These are phyloP conservation scores for Condylostylus longicornis DNA, from an alignment of 1,140 invertebrate species.

Conservation along the genomic window DNA sequence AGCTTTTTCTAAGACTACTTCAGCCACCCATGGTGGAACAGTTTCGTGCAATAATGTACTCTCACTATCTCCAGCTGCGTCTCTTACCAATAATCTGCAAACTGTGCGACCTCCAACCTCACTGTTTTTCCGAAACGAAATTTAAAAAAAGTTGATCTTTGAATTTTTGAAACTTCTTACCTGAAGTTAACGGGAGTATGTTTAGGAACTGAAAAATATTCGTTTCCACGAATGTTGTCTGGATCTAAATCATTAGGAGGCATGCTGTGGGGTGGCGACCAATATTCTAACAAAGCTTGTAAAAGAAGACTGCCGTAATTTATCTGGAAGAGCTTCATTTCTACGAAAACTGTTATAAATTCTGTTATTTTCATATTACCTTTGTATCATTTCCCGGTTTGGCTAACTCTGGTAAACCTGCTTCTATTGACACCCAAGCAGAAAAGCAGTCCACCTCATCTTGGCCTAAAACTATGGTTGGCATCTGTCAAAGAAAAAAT, in stretches of 20 bases:
- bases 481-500: constrained; percentile 50
- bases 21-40: constrained; percentile 90
- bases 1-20: constrained; percentile 87
- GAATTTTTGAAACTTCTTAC: constrained; percentile 39
- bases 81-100: constrained; percentile 66
- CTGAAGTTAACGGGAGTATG: constrained; percentile 96
- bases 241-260: constrained; percentile 48
- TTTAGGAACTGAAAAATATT: constrained; percentile 80
- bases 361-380: constrained; percentile 27
- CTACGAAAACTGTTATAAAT: too few relatives aligned
- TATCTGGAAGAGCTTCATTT: constrained; percentile 50
- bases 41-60: constrained; percentile 82
- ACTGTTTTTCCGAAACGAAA: constrained; percentile 36
- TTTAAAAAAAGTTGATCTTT: neutral
- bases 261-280: constrained; percentile 55
- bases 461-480: constrained; percentile 90
- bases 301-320: constrained; percentile 92
- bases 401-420: constrained; percentile 52
- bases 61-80: constrained; percentile 92
- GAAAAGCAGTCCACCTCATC: constrained; percentile 97
- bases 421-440: constrained; percentile 96
- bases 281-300: constrained; percentile 89
- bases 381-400: constrained; percentile 65
- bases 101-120: constrained; percentile 84
- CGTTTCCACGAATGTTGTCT: constrained; percentile 55